Evolutionary conservation across 1,140 invertebrate species (phyloP).

Genomic region (Hestina assimilis): DNA sequence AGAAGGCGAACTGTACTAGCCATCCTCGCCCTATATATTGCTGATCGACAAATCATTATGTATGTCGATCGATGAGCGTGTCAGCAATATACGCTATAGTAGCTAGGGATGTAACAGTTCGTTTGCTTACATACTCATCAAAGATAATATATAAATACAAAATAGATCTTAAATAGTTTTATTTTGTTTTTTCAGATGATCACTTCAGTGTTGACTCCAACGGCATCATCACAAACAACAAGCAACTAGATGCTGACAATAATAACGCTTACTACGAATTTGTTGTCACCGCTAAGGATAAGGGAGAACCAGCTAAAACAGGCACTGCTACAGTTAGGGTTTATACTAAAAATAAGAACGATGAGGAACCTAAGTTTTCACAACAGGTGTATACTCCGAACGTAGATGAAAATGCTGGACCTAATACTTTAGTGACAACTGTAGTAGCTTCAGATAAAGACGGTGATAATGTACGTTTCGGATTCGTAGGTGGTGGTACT

Average conservation of each 20-base stretch:
- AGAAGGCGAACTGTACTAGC: no score
- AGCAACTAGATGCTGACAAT: conserved; percentile 95
- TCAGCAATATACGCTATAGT: no score
- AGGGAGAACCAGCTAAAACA: conserved; percentile 94
- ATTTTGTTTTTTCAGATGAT: conserved; percentile 83
- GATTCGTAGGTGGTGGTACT: conserved; percentile 94
- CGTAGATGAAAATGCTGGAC: conserved; percentile 96
- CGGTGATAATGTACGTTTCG: conserved; percentile 95
- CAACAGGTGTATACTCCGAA: conserved; percentile 98
- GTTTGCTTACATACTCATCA: no score
- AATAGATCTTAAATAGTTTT: neutral
- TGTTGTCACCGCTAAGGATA: conserved; percentile 94
- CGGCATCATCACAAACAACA: conserved; percentile 95
- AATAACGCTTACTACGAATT: conserved; percentile 98
- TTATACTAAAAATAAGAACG: conserved; percentile 97
- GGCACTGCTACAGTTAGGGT: conserved; percentile 95
- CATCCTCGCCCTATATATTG: no score
- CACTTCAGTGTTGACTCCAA: conserved; percentile 95
- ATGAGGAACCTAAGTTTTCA: conserved; percentile 97
- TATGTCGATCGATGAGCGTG: no score
- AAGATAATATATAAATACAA: no score
- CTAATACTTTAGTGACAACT: conserved; percentile 95
- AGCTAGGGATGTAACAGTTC: no score
- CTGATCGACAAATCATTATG: no score
- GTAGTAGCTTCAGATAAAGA: conserved; percentile 97